Evolutionary conservation across 2,113 vertebrate genomes (phyloP), one percentile per base, ranked within the genome.

Genomic region (Oncorhynchus tshawytscha): DNA sequence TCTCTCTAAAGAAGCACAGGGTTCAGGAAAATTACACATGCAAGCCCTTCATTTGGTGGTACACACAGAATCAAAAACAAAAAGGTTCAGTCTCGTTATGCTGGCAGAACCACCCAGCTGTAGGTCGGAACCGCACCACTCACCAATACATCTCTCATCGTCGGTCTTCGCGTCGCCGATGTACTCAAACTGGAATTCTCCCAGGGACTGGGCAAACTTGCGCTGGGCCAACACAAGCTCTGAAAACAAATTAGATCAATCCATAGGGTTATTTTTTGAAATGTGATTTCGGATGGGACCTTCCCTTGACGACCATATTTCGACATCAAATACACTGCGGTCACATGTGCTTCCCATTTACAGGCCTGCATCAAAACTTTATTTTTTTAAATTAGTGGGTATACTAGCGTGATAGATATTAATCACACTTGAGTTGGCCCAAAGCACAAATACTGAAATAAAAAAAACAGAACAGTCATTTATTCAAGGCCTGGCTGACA

Each of bases 161-260:
- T 99, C 97, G 0, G 98, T 99, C 92, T 98, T 96, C 1, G 97
- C 98, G 75, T 99, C 98, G 0, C 98, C 98, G 1, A 99, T 98
- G 85, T 97, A 99, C 84, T 99, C 97, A 78, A 99, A 99, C 60
- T 96, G 96, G 78, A 99, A 99, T 67, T 99, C 97, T 79, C 95
- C 93, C 71, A 99, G 92, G 60, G 95, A 97, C 70, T 96, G 95
- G 1, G 98, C 96, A 75, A 99, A 99, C 90, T 98, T 99, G 45
- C 96, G 91, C 89, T 99, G 98, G 6, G 97, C 98, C 86, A 95
- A 88, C 15, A 95, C 95, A 59, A 99, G 94, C 84, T 92, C 97
- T 99, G 88, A 76, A 29, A 51, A 66, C 24, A 73, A 27, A 27
- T 27, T 27, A 27, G 0, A 27, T 27, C 25, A 27, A 27, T 27